Conservation (phyloP, 2,797 vertebrate species). For the Chaenodraco wilsoni region DNA sequence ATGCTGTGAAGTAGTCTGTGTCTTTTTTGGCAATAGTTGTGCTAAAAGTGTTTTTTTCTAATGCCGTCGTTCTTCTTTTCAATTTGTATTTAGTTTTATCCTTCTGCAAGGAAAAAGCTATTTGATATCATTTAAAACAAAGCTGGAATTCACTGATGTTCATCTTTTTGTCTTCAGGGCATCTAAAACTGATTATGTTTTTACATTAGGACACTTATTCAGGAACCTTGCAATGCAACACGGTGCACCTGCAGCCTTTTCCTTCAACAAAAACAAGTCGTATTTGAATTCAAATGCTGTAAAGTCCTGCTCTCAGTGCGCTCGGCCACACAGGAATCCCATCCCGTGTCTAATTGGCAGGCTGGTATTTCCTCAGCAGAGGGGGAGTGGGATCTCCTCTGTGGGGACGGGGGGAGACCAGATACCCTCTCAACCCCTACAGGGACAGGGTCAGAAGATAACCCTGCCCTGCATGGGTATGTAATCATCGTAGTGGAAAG, state of each 20-base stretch:
- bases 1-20: not conserved
- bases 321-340: conserved; percentile 53
- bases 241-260: conserved; percentile 1
- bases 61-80: not conserved
- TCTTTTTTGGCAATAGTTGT: not conserved
- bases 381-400: conserved; percentile 40
- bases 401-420: not conserved
- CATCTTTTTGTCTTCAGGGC: not conserved
- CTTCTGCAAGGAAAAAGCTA: not conserved
- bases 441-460: conserved; percentile 35
- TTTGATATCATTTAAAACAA: not conserved
- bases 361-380: conserved; percentile 74
- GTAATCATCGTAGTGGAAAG: conserved; percentile 28
- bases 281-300: conserved; percentile 25
- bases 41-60: not conserved
- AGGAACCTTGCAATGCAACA: not conserved
- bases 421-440: conserved; percentile 35
- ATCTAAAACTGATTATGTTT: not conserved
- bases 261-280: conserved; percentile 9
- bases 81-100: not conserved
- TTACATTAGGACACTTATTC: conserved; percentile 5
- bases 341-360: conserved; percentile 66
- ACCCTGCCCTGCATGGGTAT: conserved; percentile 30
- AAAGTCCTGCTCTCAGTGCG: conserved; percentile 10
- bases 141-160: not conserved